These are phyloP conservation scores for Gambusia yucatana DNA, from an alignment of 2,797 vertebrate species.

Conservation along the genomic window DNA sequence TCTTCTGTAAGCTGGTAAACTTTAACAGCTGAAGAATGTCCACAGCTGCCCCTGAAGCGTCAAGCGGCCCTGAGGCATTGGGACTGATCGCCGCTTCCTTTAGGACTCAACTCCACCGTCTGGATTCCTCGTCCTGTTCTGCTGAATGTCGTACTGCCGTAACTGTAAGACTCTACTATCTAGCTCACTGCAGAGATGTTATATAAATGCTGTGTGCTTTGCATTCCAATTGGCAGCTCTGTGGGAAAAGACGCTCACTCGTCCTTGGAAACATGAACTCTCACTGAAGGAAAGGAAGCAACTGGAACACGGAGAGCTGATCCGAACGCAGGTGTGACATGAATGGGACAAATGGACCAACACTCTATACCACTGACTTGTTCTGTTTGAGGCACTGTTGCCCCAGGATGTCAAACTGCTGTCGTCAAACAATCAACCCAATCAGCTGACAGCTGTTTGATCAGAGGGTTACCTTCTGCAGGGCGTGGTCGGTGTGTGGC, in stretches of 20 bases:
- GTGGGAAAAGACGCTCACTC: conserved; percentile 54
- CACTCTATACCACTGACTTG: conserved; percentile 8
- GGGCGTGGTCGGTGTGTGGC: not conserved
- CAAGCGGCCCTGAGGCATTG: conserved; percentile 23
- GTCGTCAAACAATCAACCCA: conserved; percentile 79
- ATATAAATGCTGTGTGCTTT: conserved; percentile 62
- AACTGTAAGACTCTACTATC: conserved; percentile 70
- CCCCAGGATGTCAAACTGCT: conserved; percentile 31
- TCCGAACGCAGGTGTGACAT: not conserved
- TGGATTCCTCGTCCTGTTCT: conserved; percentile 66
- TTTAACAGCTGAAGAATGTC: conserved; percentile 77
- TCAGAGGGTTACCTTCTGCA: not conserved
- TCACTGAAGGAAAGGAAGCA: conserved; percentile 5
- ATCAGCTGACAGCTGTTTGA: conserved; percentile 51
- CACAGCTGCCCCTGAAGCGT: conserved; percentile 33
- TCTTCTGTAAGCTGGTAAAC: conserved; percentile 54
- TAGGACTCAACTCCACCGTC: conserved; percentile 57
- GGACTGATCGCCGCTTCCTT: conserved; percentile 35
- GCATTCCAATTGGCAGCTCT: conserved; percentile 71
- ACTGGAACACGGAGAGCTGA: conserved; percentile 18
- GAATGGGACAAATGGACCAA: conserved; percentile 17
- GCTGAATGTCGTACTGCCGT: conserved; percentile 72
- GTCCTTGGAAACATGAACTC: conserved; percentile 53
- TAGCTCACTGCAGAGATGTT: conserved; percentile 71
- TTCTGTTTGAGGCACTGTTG: conserved; percentile 36